Evolutionary conservation across 2,797 vertebrate genomes (phyloP), one percentile per base, ranked within the genome.

Genomic region (Sarcophilus harrisii): DNA sequence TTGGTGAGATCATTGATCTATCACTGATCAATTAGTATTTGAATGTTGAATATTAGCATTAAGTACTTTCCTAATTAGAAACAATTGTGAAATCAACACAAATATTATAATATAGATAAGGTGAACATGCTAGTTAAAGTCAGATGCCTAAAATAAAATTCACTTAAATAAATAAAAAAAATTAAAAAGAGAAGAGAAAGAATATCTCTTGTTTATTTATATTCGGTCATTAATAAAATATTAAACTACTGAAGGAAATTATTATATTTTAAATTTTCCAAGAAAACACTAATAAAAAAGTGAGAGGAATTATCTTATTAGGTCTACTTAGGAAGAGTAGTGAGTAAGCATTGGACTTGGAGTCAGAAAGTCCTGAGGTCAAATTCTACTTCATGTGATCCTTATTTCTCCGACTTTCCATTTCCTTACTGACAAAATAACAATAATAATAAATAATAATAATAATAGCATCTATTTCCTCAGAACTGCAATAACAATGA

Each of bases 41-140:
- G 32, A 66, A n/a, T 66, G 32, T n/a, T 18, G 32, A 66, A n/a
- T 66, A 66, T 38, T 90, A 54, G 38, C 38, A 93, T 55, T 94
- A 91, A 54, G 0, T 38, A 49, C 96, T 93, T 11, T 95, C 14
- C 93, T 94, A 91, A 95, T 92, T 57, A 90, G 73, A 93, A 93
- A 52, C 55, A 91, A 95, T 95, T 94, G 66, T n/a, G 54, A 96
- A 97, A 92, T 30, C 0, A 89, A 91, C 60, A 45, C 32, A 73
- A 66, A n/a, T 73, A 73, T 14, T n/a, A 5, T n/a, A 18, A 73
- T 73, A 16, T 38, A 73, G 32, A n/a, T 81, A 24, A 9, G 66
- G 18, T 24, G 18, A 81, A 81, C 0, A 24, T 81, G 18, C 18
- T 10, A 38, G 6, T 81, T 81, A 8, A 81, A 81, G 8, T 24